Evolutionary conservation across 2,113 vertebrate genomes (phyloP).

Genomic region (Crotalus viridis): DNA sequence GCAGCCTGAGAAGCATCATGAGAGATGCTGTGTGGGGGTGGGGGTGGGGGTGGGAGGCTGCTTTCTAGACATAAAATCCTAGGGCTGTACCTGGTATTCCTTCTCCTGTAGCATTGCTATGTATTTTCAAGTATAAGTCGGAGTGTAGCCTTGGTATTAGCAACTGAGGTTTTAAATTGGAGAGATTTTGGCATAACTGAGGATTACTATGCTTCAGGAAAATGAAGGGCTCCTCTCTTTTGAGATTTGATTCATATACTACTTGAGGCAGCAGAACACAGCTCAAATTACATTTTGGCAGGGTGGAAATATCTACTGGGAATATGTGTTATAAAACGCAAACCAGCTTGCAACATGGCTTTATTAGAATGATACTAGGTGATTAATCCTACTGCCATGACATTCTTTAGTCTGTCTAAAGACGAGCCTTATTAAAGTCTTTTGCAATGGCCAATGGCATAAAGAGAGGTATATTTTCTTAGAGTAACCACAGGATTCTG

Average conservation of each 20-base stretch:
- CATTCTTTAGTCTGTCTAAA: constrained; percentile 7
- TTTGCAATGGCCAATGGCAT: not conserved
- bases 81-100: not conserved
- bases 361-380: not conserved
- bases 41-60: no score
- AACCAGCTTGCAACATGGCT: not conserved
- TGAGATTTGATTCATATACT: not conserved
- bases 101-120: not conserved
- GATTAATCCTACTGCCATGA: not conserved
- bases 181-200: not conserved
- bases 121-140: not conserved
- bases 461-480: constrained; percentile 5
- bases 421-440: constrained; percentile 8
- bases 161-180: not conserved
- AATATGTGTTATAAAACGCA: not conserved
- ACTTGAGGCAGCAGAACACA: not conserved
- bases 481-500: not conserved
- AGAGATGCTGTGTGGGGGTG: not conserved
- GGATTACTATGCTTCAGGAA: not conserved
- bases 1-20: not conserved
- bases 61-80: not conserved
- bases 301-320: not conserved
- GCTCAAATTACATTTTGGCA: not conserved
- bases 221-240: not conserved
- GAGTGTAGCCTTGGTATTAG: not conserved